These are phyloP conservation scores for Strix uralensis DNA, from an alignment of 2,113 vertebrate genomes.

Conservation along the genomic window DNA sequence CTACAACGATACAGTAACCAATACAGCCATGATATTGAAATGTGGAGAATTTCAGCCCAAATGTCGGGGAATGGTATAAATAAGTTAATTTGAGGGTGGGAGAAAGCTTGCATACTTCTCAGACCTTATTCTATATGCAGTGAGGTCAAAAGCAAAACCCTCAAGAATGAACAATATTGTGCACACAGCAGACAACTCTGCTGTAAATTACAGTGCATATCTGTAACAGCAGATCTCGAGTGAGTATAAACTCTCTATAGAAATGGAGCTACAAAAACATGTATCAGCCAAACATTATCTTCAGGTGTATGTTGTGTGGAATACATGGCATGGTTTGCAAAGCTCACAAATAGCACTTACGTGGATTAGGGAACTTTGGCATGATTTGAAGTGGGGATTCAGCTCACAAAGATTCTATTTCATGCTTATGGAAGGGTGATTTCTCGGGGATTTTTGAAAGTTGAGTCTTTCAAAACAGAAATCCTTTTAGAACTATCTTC, in stretches of 20 bases:
- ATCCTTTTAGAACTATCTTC: background rate
- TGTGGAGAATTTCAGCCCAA: background rate
- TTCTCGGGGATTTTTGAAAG: background rate
- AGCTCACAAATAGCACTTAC: background rate
- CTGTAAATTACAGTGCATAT: background rate
- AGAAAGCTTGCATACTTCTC: background rate
- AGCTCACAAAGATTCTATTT: background rate
- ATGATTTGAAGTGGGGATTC: background rate
- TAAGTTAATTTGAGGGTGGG: background rate
- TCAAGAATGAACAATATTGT: background rate
- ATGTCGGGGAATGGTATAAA: background rate
- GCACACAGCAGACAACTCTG: background rate
- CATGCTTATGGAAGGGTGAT: background rate
- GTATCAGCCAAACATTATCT: background rate
- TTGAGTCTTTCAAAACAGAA: background rate
- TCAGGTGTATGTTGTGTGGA: background rate
- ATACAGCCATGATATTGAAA: background rate
- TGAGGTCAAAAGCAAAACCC: background rate
- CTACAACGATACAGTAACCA: background rate
- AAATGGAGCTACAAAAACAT: background rate
- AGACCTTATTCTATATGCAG: background rate
- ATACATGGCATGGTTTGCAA: background rate
- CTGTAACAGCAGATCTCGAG: background rate
- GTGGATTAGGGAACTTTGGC: background rate
- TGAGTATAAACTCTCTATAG: background rate